These are phyloP conservation scores for Aricia artaxerxes DNA, from an alignment of 2,888 invertebrate genomes.

Conservation along the genomic window DNA sequence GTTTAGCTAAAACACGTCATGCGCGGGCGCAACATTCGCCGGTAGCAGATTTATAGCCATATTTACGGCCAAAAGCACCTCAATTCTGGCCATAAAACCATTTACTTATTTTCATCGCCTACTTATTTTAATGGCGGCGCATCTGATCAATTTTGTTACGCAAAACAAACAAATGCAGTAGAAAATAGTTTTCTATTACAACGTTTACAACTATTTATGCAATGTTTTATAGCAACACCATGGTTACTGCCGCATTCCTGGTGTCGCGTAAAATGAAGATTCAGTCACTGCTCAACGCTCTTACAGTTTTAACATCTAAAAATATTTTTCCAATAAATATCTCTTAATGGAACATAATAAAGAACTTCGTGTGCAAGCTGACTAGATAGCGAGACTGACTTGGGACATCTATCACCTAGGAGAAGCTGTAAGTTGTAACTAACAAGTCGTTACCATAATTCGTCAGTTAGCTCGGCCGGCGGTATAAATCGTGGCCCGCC, in stretches of 20 bases:
- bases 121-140: conserved; percentile 18
- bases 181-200: conserved; percentile 6
- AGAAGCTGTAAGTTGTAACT: neutral
- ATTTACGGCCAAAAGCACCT: conserved; percentile 12
- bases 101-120: conserved; percentile 20
- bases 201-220: neutral
- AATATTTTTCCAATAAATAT: neutral
- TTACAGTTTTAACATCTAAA: neutral
- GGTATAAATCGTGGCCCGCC: neutral
- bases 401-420: neutral
- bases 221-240: neutral
- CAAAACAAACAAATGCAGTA: conserved; percentile 17
- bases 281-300: neutral
- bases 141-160: conserved; percentile 7
- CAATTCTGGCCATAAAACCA: conserved; percentile 17
- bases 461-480: neutral
- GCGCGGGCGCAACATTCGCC: neutral
- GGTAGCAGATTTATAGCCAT: conserved; percentile 19
- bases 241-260: neutral
- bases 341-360: neutral
- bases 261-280: neutral
- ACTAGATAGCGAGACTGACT: neutral
- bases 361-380: neutral
- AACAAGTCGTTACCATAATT: neutral
- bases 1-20: neutral